These are phyloP conservation scores for Lordiphosa clarofinis DNA, from an alignment of 1,140 invertebrate species.

Conservation along the genomic window DNA sequence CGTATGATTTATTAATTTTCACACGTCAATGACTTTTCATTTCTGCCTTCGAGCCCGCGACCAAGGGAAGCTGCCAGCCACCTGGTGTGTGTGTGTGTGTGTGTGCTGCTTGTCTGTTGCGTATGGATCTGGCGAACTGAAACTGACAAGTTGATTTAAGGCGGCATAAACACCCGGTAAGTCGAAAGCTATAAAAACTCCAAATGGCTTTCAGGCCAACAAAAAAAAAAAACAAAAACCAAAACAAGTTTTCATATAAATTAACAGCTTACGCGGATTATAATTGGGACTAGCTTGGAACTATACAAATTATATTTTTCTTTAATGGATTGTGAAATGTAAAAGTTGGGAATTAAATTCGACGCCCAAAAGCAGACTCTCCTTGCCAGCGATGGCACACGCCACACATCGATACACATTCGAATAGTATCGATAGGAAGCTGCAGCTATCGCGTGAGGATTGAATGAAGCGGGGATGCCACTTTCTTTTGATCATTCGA, in stretches of 20 bases:
- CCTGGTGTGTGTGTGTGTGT: slow-evolving; percentile 5
- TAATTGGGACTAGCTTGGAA: slow-evolving; percentile 4
- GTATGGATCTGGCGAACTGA: slow-evolving; percentile 5
- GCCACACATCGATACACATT: too few relatives aligned
- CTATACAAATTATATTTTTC: slow-evolving; percentile 4
- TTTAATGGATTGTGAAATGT: not conserved
- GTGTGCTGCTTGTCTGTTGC: slow-evolving; percentile 4
- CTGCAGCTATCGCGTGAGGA: too few relatives aligned
- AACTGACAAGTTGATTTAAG: slow-evolving; percentile 31
- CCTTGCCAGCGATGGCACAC: too few relatives aligned
- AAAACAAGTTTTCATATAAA: slow-evolving; percentile 3
- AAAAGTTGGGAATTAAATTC: too few relatives aligned
- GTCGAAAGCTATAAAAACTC: slow-evolving; percentile 11
- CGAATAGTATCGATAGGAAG: too few relatives aligned
- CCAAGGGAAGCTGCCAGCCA: not conserved
- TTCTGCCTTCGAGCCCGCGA: slow-evolving; percentile 9
- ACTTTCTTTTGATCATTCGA: too few relatives aligned
- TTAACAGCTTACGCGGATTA: not conserved
- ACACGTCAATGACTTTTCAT: slow-evolving; percentile 27
- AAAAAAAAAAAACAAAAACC: too few relatives aligned
- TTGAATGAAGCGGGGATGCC: too few relatives aligned
- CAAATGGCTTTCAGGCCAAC: not conserved
- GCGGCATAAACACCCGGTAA: slow-evolving; percentile 10
- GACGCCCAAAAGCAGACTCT: too few relatives aligned
- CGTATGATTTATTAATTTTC: slow-evolving; percentile 30